A percentile compares a stretch with the other conserved stretches of the same genome.
phyloP scores from a whole-genome alignment of 2,888 invertebrate species.

The Erebia palarica region DNA sequence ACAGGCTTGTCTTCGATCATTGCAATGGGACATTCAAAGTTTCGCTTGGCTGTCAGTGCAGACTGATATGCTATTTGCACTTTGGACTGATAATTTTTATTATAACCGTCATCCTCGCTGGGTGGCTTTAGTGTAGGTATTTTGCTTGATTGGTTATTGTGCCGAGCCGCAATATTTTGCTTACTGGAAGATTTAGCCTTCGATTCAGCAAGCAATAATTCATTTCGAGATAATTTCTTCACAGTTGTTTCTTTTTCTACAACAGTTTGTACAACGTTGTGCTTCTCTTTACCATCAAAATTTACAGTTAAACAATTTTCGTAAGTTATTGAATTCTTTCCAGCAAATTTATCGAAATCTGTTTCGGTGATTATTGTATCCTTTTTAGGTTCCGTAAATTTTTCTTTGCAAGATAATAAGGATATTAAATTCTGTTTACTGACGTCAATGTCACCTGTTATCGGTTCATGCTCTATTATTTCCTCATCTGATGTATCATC shows the following conservation, averaged over 20 bases:
- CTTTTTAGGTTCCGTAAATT: conserved; percentile 56
- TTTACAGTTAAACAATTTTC: conserved; percentile 70
- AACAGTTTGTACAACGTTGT: conserved; percentile 63
- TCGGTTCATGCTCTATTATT: conserved; percentile 52
- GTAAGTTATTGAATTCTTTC: conserved; percentile 71
- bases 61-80: conserved; percentile 72
- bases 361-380: conserved; percentile 73
- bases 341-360: conserved; percentile 75
- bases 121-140: conserved; percentile 47
- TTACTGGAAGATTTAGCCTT: conserved; percentile 58
- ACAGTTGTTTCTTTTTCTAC: conserved; percentile 57
- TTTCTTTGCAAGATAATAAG: conserved; percentile 46
- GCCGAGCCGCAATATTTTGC: conserved; percentile 47
- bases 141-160: conserved; percentile 50
- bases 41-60: conserved; percentile 67
- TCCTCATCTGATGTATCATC: conserved; percentile 51
- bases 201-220: conserved; percentile 53
- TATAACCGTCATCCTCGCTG: conserved; percentile 53
- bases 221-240: conserved; percentile 59
- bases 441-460: conserved; percentile 51
- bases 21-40: conserved; percentile 63
- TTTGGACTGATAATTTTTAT: conserved; percentile 68
- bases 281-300: conserved; percentile 61
- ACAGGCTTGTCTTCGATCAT: conserved; percentile 78
- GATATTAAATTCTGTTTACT: conserved; percentile 41